A percentile compares a stretch with the other conserved stretches of the same genome.
Conservation (phyloP, 1,140 invertebrate genomes). For the Phenacoccus solenopsis region DNA sequence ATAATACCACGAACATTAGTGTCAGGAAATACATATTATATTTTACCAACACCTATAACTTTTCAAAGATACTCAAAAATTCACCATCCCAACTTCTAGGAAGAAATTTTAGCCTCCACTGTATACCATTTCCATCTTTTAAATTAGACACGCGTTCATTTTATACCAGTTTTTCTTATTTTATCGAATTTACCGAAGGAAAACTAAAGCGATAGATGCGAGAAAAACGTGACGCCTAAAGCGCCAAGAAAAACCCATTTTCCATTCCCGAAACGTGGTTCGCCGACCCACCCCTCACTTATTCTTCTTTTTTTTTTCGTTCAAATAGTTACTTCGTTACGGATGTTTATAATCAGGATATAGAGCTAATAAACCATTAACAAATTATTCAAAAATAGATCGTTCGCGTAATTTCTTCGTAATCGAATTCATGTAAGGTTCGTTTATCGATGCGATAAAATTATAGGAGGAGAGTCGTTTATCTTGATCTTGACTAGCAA, state of each 20-base stretch:
- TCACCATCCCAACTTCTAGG: too few relatives aligned
- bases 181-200: conserved; percentile 11
- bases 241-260: conserved; percentile 10
- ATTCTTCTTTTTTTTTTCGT: background rate
- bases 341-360: background rate
- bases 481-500: too few relatives aligned
- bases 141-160: conserved; percentile 12
- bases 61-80: too few relatives aligned
- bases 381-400: background rate
- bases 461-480: too few relatives aligned
- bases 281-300: background rate
- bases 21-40: too few relatives aligned
- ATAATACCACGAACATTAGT: too few relatives aligned
- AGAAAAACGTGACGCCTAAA: conserved; percentile 10
- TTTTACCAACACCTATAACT: too few relatives aligned
- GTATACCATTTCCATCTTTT: conserved; percentile 14
- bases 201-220: conserved; percentile 8
- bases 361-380: background rate
- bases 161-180: conserved; percentile 13
- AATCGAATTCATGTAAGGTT: too few relatives aligned
- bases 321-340: background rate
- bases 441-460: too few relatives aligned
- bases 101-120: background rate
- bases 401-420: too few relatives aligned
- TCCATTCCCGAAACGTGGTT: background rate